Conservation (phyloP, 2,113 vertebrate species). For the Rhea americana region DNA sequence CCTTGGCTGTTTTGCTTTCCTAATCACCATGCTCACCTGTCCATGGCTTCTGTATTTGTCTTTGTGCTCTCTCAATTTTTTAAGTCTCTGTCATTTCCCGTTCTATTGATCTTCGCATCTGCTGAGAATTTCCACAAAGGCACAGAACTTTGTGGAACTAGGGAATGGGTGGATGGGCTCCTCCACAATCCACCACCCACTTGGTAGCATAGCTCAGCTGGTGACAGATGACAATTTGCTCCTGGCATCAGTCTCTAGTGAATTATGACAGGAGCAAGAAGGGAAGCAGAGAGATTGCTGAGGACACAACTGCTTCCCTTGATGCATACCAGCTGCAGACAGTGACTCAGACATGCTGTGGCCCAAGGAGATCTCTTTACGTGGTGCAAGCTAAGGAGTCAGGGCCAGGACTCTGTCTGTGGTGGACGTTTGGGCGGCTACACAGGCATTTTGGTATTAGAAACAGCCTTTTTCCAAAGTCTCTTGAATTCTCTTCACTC, state of each 20-base stretch:
- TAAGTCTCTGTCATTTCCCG: neutral
- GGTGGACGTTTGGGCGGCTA: rapidly evolving
- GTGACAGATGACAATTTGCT: neutral
- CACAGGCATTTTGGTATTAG: no score
- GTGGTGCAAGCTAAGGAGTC: rapidly evolving
- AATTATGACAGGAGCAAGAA: neutral
- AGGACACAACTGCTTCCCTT: neutral
- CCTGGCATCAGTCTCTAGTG: neutral
- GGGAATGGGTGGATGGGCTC: rapidly evolving
- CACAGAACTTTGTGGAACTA: neutral
- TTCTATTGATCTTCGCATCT: neutral
- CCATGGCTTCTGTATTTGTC: neutral
- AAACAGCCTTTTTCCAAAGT: neutral
- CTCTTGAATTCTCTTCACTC: neutral
- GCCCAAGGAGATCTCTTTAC: neutral
- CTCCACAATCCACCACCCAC: neutral
- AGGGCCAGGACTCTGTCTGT: neutral
- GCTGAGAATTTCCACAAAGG: neutral
- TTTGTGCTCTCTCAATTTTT: neutral
- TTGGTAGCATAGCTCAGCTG: neutral
- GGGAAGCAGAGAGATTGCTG: neutral
- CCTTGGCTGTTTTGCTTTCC: neutral
- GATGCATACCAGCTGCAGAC: neutral
- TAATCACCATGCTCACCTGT: neutral
- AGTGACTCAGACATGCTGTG: neutral